Conservation (phyloP, 2,797 vertebrate species). For the Mormyrops boulengeri region DNA sequence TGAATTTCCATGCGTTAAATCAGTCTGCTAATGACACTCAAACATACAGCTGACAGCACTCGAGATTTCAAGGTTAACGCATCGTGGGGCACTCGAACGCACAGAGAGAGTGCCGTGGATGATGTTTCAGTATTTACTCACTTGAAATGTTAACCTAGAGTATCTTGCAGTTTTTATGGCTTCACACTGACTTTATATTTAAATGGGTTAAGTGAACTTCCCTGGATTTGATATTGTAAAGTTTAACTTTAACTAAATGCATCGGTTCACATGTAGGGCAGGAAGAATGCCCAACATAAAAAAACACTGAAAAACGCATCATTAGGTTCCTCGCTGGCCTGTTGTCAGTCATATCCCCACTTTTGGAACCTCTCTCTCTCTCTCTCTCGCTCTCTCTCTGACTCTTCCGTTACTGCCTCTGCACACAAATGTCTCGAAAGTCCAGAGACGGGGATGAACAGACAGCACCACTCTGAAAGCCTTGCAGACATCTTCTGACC, state of each 20-base stretch:
- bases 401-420: not conserved
- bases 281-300: not conserved
- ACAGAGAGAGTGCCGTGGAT: not conserved
- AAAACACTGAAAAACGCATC: not conserved
- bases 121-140: not conserved
- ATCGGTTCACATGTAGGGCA: not conserved
- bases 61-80: not conserved
- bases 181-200: not conserved
- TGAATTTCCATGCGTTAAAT: not conserved
- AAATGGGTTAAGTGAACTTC: not conserved
- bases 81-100: not conserved
- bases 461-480: conserved; percentile 28
- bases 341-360: not conserved
- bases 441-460: conserved; percentile 37
- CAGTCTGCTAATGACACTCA: not conserved
- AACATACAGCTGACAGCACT: not conserved
- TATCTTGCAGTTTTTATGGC: not conserved
- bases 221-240: not conserved
- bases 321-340: not conserved
- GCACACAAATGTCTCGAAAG: not conserved
- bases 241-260: not conserved
- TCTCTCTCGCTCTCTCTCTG: not conserved
- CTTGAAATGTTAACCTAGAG: not conserved
- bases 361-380: not conserved
- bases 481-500: not conserved